A percentile compares a stretch with the other conserved stretches of the same genome.
These are phyloP conservation scores for Lordiphosa mommai DNA, from an alignment of 1,140 invertebrate genomes.

Conservation along the genomic window DNA sequence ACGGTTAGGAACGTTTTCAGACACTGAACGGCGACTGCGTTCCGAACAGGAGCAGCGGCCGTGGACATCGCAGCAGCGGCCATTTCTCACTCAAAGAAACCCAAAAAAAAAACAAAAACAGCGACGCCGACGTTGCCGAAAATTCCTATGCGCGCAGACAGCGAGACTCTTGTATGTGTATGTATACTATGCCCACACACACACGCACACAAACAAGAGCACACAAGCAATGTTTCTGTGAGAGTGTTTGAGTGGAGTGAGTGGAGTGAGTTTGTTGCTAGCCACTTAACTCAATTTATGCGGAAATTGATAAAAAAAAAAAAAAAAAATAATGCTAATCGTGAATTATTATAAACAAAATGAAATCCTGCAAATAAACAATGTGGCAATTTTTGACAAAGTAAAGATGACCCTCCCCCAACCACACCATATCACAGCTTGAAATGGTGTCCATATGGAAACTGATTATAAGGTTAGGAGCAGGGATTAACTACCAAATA, in stretches of 20 bases:
- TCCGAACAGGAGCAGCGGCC: slow-evolving; percentile 2
- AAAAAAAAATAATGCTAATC: too few relatives aligned
- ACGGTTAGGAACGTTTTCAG: slow-evolving; percentile 67
- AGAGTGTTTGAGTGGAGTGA: slow-evolving; percentile 12
- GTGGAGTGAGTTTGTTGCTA: slow-evolving; percentile 20
- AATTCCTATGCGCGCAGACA: slow-evolving; percentile 12
- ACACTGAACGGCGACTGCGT: slow-evolving; percentile 43
- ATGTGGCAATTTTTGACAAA: too few relatives aligned
- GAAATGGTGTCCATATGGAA: neutral
- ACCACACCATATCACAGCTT: too few relatives aligned
- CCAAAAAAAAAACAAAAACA: slow-evolving; percentile 5
- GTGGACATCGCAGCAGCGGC: neutral
- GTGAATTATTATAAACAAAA: too few relatives aligned
- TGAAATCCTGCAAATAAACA: too few relatives aligned
- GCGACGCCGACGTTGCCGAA: neutral
- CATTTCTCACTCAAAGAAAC: slow-evolving; percentile 3
- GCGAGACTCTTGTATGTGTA: too few relatives aligned
- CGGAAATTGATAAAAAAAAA: slow-evolving; percentile 23
- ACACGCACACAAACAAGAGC: neutral
- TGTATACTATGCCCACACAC: neutral
- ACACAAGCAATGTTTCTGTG: neutral
- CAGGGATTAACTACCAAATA: too few relatives aligned
- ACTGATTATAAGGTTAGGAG: too few relatives aligned
- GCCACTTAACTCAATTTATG: slow-evolving; percentile 11
- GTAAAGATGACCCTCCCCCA: too few relatives aligned